Evolutionary conservation across 2,113 vertebrate species (phyloP), one percentile per base, ranked within the genome.

Genomic region (Guaruba guarouba): DNA sequence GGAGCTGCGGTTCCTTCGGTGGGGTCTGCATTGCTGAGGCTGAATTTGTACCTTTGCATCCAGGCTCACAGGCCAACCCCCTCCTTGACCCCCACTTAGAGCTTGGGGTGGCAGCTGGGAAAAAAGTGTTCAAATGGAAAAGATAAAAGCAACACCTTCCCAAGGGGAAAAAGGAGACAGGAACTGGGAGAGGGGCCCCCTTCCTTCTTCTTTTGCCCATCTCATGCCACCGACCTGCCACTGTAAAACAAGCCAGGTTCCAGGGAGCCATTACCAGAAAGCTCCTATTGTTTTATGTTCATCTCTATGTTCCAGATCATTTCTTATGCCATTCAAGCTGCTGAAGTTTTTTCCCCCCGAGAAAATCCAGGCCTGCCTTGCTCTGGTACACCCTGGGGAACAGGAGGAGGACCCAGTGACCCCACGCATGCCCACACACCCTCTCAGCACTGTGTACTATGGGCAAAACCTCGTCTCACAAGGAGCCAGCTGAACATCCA

Each of bases 381-480:
- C 31, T 29, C 44, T 48, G n/a, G 54, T 57, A 37, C 67, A 44
- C 11, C 16, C n/a, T 44, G n/a, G 41, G 29, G 29, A 64, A 69
- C 27, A 44, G n/a, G 17, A 39, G 43, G 22, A 73, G 69, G 49
- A 49, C 33, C 15, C 66, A 16, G n/a, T 37, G 88, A 63, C 23
- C 64, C 25, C 43, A 1, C 27, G 37, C 0, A 0, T 20, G 24
- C 25, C 76, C 29, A 10, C 12, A 35, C 6, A 17, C 28, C 24
- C 37, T 93, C 22, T 29, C 80, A 55, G 52, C 3, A 1, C 14
- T 10, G 4, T 2, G n/a, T 19, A 46, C n/a, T 54, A 6, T 0
- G 2, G 68, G 31, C 7, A 48, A 68, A 82, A 28, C 24, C 70
- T 62, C 7, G 4, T 44, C 35, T 31, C 13, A 12, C n/a, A 13